A percentile compares a stretch with the other conserved stretches of the same genome.
Conservation (phyloP, 2,113 vertebrate species). For the Rousettus leschenaultii region DNA sequence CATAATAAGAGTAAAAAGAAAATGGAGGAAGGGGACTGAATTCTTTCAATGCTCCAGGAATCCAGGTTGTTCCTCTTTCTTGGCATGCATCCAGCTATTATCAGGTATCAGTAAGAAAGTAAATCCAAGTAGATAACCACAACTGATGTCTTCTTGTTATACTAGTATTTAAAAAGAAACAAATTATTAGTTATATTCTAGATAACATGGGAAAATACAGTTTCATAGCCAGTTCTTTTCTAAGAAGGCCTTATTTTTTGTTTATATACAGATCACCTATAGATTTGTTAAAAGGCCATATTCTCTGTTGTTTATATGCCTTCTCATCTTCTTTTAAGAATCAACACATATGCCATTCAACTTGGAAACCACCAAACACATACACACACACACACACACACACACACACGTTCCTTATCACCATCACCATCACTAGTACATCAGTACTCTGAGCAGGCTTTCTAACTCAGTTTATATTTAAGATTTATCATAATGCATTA, state of each 20-base stretch:
- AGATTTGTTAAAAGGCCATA: not conserved
- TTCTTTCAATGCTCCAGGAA: not conserved
- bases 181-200: not conserved
- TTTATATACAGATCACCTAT: not conserved
- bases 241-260: not conserved
- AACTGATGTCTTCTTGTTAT: not conserved
- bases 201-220: not conserved
- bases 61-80: not conserved
- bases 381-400: not conserved
- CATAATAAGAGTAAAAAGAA: not conserved
- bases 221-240: not conserved
- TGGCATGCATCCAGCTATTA: not conserved
- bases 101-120: not conserved
- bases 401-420: not conserved
- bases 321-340: not conserved
- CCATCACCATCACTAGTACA: not conserved
- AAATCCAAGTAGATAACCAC: not conserved
- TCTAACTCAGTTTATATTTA: not conserved
- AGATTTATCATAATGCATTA: not conserved
- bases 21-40: not conserved
- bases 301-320: not conserved
- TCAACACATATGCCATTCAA: not conserved
- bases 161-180: not conserved
- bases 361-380: not conserved
- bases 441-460: not conserved